These are phyloP conservation scores for Harpagifer antarcticus DNA, from an alignment of 2,797 vertebrate species.

Conservation along the genomic window DNA sequence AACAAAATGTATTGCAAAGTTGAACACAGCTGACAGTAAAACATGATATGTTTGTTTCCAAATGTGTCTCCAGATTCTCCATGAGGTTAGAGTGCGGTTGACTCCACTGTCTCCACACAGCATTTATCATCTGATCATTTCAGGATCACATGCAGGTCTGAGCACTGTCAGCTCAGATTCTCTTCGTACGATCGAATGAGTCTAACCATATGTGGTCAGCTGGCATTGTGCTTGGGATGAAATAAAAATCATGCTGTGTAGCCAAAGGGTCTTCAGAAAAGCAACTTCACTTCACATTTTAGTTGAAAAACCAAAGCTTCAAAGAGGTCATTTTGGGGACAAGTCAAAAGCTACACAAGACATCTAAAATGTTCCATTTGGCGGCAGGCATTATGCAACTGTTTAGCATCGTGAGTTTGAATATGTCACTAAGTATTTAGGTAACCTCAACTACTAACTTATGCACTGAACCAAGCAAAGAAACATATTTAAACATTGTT, in stretches of 20 bases:
- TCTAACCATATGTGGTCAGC: slow-evolving; percentile 24
- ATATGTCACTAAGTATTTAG: slow-evolving; percentile 26
- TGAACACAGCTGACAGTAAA: background rate
- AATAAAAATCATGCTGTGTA: slow-evolving; percentile 4
- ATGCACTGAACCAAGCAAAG: no score
- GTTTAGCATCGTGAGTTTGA: slow-evolving; percentile 13
- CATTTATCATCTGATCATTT: slow-evolving; percentile 50
- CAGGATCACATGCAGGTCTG: slow-evolving; percentile 55
- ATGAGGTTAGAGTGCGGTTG: slow-evolving; percentile 4
- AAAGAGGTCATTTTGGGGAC: background rate
- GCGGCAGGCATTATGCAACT: background rate
- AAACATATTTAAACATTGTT: no score
- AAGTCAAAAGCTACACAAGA: slow-evolving; percentile 4
- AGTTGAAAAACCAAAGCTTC: background rate
- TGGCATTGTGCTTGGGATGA: slow-evolving; percentile 8
- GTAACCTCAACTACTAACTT: no score
- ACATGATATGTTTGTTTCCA: background rate
- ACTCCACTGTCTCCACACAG: slow-evolving; percentile 13
- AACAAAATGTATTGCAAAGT: background rate
- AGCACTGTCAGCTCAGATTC: slow-evolving; percentile 46
- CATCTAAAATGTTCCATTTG: slow-evolving; percentile 1
- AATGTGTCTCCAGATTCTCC: slow-evolving; percentile 10
- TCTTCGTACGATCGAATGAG: slow-evolving; percentile 23
- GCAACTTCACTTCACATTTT: slow-evolving; percentile 17
- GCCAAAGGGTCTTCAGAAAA: slow-evolving; percentile 2